Percentiles rank a stretch among this genome's conserved stretches.
These are phyloP conservation scores for Limnephilus auricula DNA, from an alignment of 2,888 invertebrate genomes.

Conservation along the genomic window DNA sequence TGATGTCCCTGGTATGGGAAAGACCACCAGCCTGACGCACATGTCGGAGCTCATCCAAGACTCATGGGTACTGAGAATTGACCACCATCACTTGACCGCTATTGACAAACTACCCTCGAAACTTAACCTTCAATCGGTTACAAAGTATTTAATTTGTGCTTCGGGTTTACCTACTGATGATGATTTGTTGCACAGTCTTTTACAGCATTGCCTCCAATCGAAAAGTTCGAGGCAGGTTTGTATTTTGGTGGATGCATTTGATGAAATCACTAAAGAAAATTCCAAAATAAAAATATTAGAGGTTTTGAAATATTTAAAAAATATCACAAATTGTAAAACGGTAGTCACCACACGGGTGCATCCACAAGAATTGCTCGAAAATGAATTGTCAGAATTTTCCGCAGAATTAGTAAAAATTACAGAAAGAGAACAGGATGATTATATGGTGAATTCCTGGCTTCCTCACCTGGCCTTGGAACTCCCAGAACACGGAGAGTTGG, in stretches of 20 bases:
- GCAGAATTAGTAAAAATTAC: neutral
- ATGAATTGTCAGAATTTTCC: neutral
- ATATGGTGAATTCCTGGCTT: neutral
- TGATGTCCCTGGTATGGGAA: neutral
- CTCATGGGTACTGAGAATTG: neutral
- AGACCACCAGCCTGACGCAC: neutral
- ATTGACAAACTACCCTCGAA: no score
- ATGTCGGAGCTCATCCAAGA: neutral
- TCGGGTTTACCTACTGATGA: neutral
- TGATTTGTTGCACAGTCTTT: neutral
- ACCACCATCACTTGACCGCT: neutral
- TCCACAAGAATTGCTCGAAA: neutral
- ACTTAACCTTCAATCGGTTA: no score
- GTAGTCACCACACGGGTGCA: no score
- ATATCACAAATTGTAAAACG: no score
- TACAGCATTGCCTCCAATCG: neutral
- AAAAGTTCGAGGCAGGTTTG: neutral
- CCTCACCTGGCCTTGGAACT: neutral
- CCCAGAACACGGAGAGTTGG: no score
- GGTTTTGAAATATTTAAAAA: no score
- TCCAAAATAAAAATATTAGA: no score
- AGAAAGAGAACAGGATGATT: neutral
- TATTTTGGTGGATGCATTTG: neutral
- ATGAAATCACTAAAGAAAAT: no score
- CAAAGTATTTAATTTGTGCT: neutral